Percentiles rank a stretch among this genome's conserved stretches.
Evolutionary conservation across 2,888 invertebrate genomes (phyloP).

Genomic region (Ichneumoninae sp.): DNA sequence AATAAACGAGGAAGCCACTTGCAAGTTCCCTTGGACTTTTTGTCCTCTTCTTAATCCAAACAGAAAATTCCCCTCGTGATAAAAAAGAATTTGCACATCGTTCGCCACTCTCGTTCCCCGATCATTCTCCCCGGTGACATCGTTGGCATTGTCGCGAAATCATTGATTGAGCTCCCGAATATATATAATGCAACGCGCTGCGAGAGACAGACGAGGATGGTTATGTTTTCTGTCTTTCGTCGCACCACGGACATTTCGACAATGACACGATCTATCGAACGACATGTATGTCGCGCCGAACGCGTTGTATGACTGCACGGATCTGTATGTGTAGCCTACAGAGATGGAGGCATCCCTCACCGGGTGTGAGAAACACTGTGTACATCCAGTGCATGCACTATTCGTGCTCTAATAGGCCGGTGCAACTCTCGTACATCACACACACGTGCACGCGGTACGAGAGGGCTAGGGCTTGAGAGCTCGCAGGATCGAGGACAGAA

Average conservation of each 20-base stretch:
- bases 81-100: neutral
- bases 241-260: constrained; percentile 32
- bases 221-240: constrained; percentile 31
- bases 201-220: neutral
- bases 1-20: no score
- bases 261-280: constrained; percentile 45
- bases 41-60: no score
- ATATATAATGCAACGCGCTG: constrained; percentile 20
- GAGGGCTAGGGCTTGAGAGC: constrained; percentile 3
- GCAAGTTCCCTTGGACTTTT: no score
- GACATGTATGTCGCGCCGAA: neutral
- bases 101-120: neutral
- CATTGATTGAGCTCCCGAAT: constrained; percentile 61
- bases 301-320: constrained; percentile 18
- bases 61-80: neutral
- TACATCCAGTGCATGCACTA: neutral
- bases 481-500: constrained; percentile 26
- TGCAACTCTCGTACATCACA: constrained; percentile 9
- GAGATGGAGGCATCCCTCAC: constrained; percentile 1
- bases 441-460: neutral
- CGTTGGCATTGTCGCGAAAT: constrained; percentile 56
- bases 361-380: constrained; percentile 32
- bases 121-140: constrained; percentile 32
- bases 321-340: constrained; percentile 4
- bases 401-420: constrained; percentile 24